phyloP scores from a whole-genome alignment of 1,140 invertebrate species.

The Amyelois transitella region DNA sequence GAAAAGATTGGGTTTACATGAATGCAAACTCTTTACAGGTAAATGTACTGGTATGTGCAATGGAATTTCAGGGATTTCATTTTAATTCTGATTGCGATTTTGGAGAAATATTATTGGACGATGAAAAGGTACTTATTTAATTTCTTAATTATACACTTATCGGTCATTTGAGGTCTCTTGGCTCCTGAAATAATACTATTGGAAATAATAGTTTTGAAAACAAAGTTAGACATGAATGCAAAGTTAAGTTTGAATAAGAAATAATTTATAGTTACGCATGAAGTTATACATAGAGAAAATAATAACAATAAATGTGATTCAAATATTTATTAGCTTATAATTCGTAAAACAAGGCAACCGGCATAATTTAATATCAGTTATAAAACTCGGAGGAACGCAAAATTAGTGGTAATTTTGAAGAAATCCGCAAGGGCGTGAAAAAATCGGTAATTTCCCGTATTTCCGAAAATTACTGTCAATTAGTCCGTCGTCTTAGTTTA shows the following conservation, averaged over 20 bases:
- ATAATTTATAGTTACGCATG: not conserved
- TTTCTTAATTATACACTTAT: too few relatives aligned
- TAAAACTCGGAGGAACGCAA: not conserved
- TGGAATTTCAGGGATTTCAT: too few relatives aligned
- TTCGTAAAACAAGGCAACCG: not conserved
- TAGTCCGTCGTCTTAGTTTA: not conserved
- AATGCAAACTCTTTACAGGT: too few relatives aligned
- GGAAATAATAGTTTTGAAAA: too few relatives aligned
- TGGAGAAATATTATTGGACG: too few relatives aligned
- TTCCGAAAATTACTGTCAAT: conserved; percentile 1
- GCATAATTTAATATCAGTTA: not conserved
- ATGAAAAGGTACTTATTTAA: too few relatives aligned
- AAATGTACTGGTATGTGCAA: too few relatives aligned
- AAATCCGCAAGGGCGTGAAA: not conserved
- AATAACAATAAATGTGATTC: not conserved
- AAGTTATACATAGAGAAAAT: not conserved
- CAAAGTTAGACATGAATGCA: too few relatives aligned
- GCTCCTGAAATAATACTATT: too few relatives aligned
- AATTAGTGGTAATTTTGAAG: not conserved
- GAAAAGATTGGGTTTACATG: too few relatives aligned
- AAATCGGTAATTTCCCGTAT: not conserved
- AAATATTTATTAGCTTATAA: not conserved
- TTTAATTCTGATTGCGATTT: too few relatives aligned
- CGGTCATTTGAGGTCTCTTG: too few relatives aligned
- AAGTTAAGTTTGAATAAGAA: not conserved